Base-by-base conservation (phyloP, 2,113 vertebrate species). In the Xenopus tropicalis region DNA sequence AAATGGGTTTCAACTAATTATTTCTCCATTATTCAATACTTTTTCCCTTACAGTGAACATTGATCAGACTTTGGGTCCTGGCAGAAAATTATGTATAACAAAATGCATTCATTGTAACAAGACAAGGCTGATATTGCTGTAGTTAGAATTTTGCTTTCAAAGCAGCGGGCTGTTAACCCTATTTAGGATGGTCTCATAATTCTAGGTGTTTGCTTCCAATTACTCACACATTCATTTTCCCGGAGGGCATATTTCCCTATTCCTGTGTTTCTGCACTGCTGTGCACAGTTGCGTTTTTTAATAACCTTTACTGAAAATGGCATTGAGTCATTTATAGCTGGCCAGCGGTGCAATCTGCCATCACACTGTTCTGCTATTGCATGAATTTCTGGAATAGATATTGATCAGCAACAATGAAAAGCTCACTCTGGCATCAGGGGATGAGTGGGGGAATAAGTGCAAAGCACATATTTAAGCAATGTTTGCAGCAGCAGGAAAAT, bases 351-450 rank as follows among this genome's bases (percentile, higher is more conserved):
- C 66, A 63, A 62, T 69, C 48, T 66, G 54, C 24, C 21, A 76
- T 69, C 66, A 69, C 59, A 44, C 46, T 24, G 24, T 66, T 69
- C 21, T 62, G 66, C 58, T 19, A 48, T 44, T 63, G 72, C 73
- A 69, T 76, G 73, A 56, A 69, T 76, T 69, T 76, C 73, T 63
- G 58, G 62, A 76, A 76, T 76, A 76, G 66, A 63, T 76, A 76
- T 76, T 37, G 73, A 69, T 76, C 73, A 56, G 66, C 29, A 75
- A 69, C 46, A 63, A 61, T 76, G 20, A 64, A 69, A 69, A 69
- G 44, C 73, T 69, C 66, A 57, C 66, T 75, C 46, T 57, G 73
- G 58, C 66, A 69, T 62, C 56, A 65, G 20, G 16, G 42, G n/a
- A 48, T 25, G 66, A 61, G 59, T 20, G 57, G 64, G 57, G 61